These are phyloP conservation scores for Tragelaphus eurycerus DNA, from an alignment of 2,797 vertebrate genomes.

Conservation along the genomic window DNA sequence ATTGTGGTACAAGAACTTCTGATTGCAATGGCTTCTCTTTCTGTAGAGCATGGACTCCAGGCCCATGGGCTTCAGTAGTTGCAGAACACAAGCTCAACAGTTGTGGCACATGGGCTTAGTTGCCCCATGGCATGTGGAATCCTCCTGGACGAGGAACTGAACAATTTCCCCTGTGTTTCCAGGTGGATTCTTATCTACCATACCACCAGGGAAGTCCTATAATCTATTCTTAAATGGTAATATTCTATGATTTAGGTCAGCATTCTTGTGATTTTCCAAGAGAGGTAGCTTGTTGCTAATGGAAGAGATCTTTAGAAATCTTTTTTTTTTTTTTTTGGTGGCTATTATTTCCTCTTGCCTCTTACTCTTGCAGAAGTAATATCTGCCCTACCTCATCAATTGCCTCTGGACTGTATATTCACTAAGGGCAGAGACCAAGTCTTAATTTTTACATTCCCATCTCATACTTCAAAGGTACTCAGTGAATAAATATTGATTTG, in stretches of 20 bases:
- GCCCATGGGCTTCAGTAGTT: neutral
- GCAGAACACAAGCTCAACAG: neutral
- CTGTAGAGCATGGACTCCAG: neutral
- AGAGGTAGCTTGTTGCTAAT: neutral
- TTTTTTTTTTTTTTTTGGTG: neutral
- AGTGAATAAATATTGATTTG: neutral
- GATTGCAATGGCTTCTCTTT: neutral
- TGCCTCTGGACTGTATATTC: neutral
- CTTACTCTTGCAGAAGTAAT: neutral
- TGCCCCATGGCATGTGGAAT: neutral
- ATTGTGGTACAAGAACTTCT: neutral
- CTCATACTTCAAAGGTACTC: neutral
- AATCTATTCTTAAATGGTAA: slow-evolving; percentile 1
- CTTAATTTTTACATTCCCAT: neutral
- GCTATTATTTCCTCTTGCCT: neutral
- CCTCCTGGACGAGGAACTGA: neutral
- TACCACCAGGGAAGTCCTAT: neutral
- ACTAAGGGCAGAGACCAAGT: neutral
- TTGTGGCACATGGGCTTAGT: neutral
- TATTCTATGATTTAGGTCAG: neutral
- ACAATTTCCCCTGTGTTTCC: neutral
- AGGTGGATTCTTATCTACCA: neutral
- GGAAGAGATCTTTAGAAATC: neutral
- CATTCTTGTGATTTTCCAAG: slow-evolving; percentile 4
- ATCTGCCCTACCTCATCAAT: neutral